Conservation (phyloP, 2,113 vertebrate genomes). For the Naja naja region DNA sequence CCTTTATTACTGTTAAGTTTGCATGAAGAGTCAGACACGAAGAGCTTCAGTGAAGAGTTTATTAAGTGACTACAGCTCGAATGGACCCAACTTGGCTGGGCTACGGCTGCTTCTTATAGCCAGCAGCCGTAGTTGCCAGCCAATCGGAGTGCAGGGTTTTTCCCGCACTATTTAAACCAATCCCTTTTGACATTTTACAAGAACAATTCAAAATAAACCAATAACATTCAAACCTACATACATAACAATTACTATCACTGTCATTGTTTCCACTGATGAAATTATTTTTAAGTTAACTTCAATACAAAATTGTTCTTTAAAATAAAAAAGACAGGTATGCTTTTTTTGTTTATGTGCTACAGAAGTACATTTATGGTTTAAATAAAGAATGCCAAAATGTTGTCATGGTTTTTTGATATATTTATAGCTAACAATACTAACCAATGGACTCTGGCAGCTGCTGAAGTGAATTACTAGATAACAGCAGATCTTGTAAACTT, state of each 20-base stretch:
- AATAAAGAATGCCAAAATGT: neutral
- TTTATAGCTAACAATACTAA: conserved; percentile 67
- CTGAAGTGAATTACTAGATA: conserved; percentile 93
- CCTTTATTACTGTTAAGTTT: too few relatives aligned
- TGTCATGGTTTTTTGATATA: conserved; percentile 11
- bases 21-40: too few relatives aligned
- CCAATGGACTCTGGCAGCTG: conserved; percentile 93
- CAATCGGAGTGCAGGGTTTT: too few relatives aligned
- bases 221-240: too few relatives aligned
- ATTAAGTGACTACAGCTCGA: too few relatives aligned
- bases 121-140: too few relatives aligned
- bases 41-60: too few relatives aligned
- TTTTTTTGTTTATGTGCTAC: neutral
- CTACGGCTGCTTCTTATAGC: too few relatives aligned
- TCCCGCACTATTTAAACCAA: too few relatives aligned
- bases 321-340: neutral
- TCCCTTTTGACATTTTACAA: too few relatives aligned
- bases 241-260: neutral
- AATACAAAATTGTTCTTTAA: neutral
- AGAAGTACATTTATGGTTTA: neutral
- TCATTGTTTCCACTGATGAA: neutral
- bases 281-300: neutral
- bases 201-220: too few relatives aligned
- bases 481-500: conserved; percentile 88
- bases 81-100: too few relatives aligned